These are phyloP conservation scores for Synergus umbraculus DNA, from an alignment of 2,888 invertebrate species.

Conservation along the genomic window DNA sequence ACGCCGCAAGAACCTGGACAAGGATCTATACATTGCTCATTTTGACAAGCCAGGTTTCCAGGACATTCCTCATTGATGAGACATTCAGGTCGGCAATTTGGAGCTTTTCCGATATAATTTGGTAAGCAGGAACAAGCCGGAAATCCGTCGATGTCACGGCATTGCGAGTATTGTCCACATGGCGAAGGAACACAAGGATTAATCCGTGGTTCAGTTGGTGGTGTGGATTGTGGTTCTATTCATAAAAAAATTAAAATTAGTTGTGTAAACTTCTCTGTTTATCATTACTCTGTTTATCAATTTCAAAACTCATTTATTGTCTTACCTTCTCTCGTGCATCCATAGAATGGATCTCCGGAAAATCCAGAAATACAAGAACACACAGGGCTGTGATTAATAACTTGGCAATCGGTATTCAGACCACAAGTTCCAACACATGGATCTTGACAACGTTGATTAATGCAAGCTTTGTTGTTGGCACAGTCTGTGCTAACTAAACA, in stretches of 20 bases:
- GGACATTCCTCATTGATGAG: slow-evolving; percentile 91
- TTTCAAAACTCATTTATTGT: slow-evolving; percentile 76
- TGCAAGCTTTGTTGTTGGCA: slow-evolving; percentile 88
- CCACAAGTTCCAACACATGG: slow-evolving; percentile 93
- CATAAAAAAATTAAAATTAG: neutral
- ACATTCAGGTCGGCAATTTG: slow-evolving; percentile 92
- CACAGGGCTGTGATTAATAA: slow-evolving; percentile 91
- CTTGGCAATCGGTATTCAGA: slow-evolving; percentile 87
- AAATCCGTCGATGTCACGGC: slow-evolving; percentile 82
- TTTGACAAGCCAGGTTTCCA: slow-evolving; percentile 89
- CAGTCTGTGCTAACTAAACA: slow-evolving; percentile 92
- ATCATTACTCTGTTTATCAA: neutral
- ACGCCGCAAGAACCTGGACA: slow-evolving; percentile 91
- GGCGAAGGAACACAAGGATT: slow-evolving; percentile 91
- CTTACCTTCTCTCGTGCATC: slow-evolving; percentile 78
- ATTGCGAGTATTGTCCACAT: slow-evolving; percentile 91
- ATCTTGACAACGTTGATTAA: slow-evolving; percentile 88
- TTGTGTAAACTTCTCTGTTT: neutral
- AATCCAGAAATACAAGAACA: slow-evolving; percentile 88
- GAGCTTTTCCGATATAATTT: slow-evolving; percentile 89
- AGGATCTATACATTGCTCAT: slow-evolving; percentile 89
- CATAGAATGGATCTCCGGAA: slow-evolving; percentile 89
- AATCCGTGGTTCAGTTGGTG: slow-evolving; percentile 78
- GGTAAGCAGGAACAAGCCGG: slow-evolving; percentile 83
- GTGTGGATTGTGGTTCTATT: slow-evolving; percentile 45